A percentile compares a stretch with the other conserved stretches of the same genome.
Evolutionary conservation across 2,888 invertebrate species (phyloP).

Genomic region (Sceliomorpha sp.): DNA sequence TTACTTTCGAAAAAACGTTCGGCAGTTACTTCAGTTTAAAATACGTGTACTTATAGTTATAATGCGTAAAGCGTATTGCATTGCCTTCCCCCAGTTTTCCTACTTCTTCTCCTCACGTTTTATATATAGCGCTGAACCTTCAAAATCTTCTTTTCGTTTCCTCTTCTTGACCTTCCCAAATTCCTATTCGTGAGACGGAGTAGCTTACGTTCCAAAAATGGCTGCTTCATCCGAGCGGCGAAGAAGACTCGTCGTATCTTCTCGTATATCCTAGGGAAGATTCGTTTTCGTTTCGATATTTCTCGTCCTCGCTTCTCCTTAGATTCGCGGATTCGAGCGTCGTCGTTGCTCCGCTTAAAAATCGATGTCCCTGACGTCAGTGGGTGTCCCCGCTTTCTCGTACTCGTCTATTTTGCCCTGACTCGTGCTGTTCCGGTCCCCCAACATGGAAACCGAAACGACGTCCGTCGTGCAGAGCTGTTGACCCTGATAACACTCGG

Average conservation of each 20-base stretch:
- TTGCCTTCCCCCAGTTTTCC: constrained; percentile 85
- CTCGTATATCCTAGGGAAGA: no score
- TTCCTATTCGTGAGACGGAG: background rate
- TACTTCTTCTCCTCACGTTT: constrained; percentile 14
- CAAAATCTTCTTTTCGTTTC: background rate
- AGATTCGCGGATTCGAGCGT: background rate
- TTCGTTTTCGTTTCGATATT: no score
- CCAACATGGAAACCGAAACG: no score
- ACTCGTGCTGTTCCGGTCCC: constrained; percentile 77
- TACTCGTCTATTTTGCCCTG: constrained; percentile 83
- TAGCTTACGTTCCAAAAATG: background rate
- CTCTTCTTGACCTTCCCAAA: background rate
- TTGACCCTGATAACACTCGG: no score
- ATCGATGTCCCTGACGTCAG: constrained; percentile 92
- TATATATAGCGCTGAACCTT: constrained; percentile 1
- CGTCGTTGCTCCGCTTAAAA: constrained; percentile 81
- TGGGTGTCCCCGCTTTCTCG: constrained; percentile 88
- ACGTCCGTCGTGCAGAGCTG: no score
- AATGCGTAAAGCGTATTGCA: constrained; percentile 85
- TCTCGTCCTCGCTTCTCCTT: constrained; percentile 2
- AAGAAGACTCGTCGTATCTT: constrained; percentile 1
- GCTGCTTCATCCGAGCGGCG: background rate
- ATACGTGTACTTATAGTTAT: constrained; percentile 73
- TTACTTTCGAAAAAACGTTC: constrained; percentile 56
- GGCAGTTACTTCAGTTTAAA: constrained; percentile 61